Evolutionary conservation across 2,113 vertebrate genomes (phyloP), one percentile per base, ranked within the genome.

Genomic region (Okapia johnstoni): DNA sequence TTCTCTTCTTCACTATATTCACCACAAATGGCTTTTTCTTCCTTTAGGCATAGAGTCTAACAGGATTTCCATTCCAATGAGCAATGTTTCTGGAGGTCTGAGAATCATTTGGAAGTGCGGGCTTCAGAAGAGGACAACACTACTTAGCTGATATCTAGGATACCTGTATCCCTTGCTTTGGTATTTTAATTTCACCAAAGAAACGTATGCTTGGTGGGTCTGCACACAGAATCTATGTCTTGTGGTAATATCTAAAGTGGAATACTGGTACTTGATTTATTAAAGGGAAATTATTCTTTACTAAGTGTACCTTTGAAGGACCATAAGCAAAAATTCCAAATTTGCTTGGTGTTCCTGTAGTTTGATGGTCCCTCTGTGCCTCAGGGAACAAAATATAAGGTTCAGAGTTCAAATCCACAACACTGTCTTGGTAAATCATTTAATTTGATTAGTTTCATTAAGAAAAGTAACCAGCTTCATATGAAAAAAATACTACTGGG

Each of bases 141-240:
- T 60, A 36, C 40, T 87, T 54, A 88, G 28, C 63, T 94, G 43
- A 4, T 28, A 2, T 57, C 52, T 77, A 48, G 25, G 46, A 85
- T 87, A 77, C 73, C 54, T 61, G 11, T 66, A 77, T 61, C 28
- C 90, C 43, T 58, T 96, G 16, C 43, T 96, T 96, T n/a, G 13
- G 52, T 36, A 79, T 95, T 96, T 90, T 85, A 93, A 96, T 96
- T 94, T 91, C 46, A 89, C 43, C 86, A 93, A 96, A 89, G 61
- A 93, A 96, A 66, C 0, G 0, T 61, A 33, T 61, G 9, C 80
- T 85, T 85, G 63, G 54, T 81, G 50, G 93, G 13, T 88, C 11
- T 30, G 9, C 7, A 48, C 43, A 61, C 0, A 55, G 87, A 84
- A 87, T 19, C 21, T 57, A 52, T 43, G 19, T 14, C 50, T 70